These are phyloP conservation scores for Eutrigla gurnardus DNA, from an alignment of 2,797 vertebrate species.

Conservation along the genomic window DNA sequence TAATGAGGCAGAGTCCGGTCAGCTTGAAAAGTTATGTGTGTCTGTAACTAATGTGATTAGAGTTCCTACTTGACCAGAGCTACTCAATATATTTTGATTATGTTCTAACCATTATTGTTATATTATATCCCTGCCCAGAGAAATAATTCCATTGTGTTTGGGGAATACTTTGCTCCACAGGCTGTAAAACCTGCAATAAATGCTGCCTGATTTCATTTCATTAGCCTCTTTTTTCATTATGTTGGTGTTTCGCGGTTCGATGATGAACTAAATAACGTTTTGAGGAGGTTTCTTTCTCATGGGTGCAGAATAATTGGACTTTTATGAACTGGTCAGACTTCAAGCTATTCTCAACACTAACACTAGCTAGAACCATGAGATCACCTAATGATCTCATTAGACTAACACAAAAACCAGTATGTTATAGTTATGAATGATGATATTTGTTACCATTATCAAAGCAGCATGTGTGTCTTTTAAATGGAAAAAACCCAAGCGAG, in stretches of 20 bases:
- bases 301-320: not conserved
- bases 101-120: not conserved
- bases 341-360: not conserved
- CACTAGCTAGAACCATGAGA: not conserved
- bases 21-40: not conserved
- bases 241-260: not conserved
- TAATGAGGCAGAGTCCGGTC: not conserved
- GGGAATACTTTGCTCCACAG: not conserved
- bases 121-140: not conserved
- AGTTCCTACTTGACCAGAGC: not conserved
- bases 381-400: not conserved
- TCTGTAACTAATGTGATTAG: not conserved
- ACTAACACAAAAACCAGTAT: not conserved
- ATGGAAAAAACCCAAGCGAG: not conserved
- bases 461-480: not conserved
- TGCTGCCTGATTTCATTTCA: not conserved
- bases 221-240: not conserved
- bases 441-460: not conserved
- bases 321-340: not conserved
- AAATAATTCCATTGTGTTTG: not conserved
- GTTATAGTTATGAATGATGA: not conserved
- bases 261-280: not conserved
- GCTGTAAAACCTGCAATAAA: constrained; percentile 2
- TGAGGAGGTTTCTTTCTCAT: not conserved
- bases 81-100: not conserved